Evolutionary conservation across 2,888 invertebrate species (phyloP), one percentile per base, ranked within the genome.

Genomic region (Ichneumoninae sp.): DNA sequence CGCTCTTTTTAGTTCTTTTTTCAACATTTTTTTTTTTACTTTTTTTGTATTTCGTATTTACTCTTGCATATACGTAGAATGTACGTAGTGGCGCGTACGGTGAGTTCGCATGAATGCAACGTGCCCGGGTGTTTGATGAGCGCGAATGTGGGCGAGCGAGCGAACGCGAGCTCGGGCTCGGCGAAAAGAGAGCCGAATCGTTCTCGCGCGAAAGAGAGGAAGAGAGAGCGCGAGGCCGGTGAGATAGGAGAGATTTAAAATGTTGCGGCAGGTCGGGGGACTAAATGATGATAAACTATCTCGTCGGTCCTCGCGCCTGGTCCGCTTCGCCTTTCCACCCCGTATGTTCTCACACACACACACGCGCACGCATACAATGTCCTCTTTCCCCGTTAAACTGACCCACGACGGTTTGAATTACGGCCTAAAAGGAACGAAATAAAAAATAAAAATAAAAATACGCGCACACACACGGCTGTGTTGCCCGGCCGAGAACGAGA

Each of bases 251-350:
- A 93, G 92, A 91, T 93, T 93, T 93, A 92, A 93, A 93, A 93
- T 92, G 92, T 93, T 93, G 90, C 90, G 91, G 92, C 90, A 93
- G 93, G 93, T 93, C 90, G 88, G 88, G 89, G 88, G 90, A 90
- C 92, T 92, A 93, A 93, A 93, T 90, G 93, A 93, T 93, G 93
- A 93, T 93, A 93, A 93, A 93, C 93, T 93, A 93, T 93, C 91
- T 90, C 89, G 89, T 87, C 89, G 90, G 91, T 89, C 91, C 68
- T 44, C 47, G 66, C 72, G 57, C 80, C 65, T 66, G 52, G 70
- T 22, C 50, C 40, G 54, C 66, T 70, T 70, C 62, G 66, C 65
- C 80, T 80, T 80, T 72, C 71, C 75, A 71, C 83, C 70, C 76
- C 57, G 80, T 82, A 66, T 76, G 70, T 76, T 50, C 70, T 66